Base-by-base conservation (phyloP, 2,113 vertebrate species). In the Fregetta grallaria region DNA sequence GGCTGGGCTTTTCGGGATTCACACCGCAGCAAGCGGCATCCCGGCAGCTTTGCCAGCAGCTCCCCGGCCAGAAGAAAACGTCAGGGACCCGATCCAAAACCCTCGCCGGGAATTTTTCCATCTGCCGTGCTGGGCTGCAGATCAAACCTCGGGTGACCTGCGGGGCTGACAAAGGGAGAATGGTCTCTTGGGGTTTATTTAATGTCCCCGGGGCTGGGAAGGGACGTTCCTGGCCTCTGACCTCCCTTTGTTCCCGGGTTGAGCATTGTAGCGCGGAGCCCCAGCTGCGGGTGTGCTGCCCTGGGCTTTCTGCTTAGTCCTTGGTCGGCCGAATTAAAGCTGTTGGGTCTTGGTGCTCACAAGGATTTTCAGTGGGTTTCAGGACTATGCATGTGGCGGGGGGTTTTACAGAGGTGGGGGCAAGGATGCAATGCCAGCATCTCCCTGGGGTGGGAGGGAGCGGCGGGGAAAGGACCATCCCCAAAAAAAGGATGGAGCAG, bases 111-210 rank as follows among this genome's bases (percentile, higher is more conserved):
- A 84, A 49, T 34, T 74, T n/a, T 95, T 89, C 92, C 95, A 78
- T 53, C 74, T n/a, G 34, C 70, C 0, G 23, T 2, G 2, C 77
- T 10, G 50, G 89, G 74, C 94, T 67, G 76, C 6, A 90, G 92
- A 95, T 94, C 95, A 96, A 95, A 92, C 94, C 88, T 11, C 0
- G 26, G 71, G n/a, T 92, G 95, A 96, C 92, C 95, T 34, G 59
- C 30, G 4, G 88, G 88, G 63, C 92, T 89, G 89, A 68, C 94
- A 92, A 85, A 88, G 45, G 62, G 61, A 82, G 66, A 95, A 96
- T 73, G 91, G 86, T 11, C 75, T 52, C 68, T 56, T 7, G 80
- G 94, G 94, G 65, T 95, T 97, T 97, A 91, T 96, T 97, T 96
- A 76, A 92, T 97, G 96, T 96, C 95, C 95, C 74, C 1, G 15